Conservation (phyloP, 2,888 invertebrate species). For the Macaria liturata region DNA sequence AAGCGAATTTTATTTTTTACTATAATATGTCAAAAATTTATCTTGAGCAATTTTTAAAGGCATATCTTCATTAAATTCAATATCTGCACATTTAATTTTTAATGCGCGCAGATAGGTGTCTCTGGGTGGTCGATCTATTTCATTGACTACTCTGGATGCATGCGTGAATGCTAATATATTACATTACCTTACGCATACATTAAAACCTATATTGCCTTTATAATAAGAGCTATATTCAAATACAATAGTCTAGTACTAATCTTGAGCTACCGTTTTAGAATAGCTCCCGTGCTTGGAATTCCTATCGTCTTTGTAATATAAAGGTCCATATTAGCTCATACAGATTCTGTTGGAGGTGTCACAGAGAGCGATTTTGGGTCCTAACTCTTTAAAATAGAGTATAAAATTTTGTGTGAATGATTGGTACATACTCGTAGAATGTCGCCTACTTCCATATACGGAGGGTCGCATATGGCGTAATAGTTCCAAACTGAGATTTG, state of each 20-base stretch:
- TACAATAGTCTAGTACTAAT: background rate
- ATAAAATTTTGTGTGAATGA: slow-evolving; percentile 22
- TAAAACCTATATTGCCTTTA: slow-evolving; percentile 1
- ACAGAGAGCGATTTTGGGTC: slow-evolving; percentile 10
- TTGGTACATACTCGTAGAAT: slow-evolving; percentile 34
- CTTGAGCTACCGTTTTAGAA: slow-evolving; percentile 3
- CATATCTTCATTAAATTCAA: too few species aligned
- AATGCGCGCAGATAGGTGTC: too few species aligned
- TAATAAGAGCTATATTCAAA: slow-evolving; percentile 13
- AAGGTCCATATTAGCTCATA: slow-evolving; percentile 7
- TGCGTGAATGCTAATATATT: slow-evolving; percentile 27
- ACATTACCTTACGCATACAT: slow-evolving; percentile 6
- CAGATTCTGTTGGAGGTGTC: slow-evolving; percentile 7
- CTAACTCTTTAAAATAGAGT: slow-evolving; percentile 26
- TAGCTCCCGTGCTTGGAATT: background rate
- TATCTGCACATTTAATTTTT: too few species aligned
- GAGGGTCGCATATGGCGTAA: slow-evolving; percentile 48
- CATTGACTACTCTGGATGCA: slow-evolving; percentile 19
- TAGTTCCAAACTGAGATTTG: slow-evolving; percentile 37
- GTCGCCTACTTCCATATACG: slow-evolving; percentile 37
- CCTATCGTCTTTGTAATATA: slow-evolving; percentile 7
- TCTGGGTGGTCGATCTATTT: slow-evolving; percentile 10
- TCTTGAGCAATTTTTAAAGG: too few species aligned
- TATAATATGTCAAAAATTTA: too few species aligned
- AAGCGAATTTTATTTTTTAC: too few species aligned